These are phyloP conservation scores for Pelvicachromis taeniatus DNA, from an alignment of 2,113 vertebrate species.

Conservation along the genomic window DNA sequence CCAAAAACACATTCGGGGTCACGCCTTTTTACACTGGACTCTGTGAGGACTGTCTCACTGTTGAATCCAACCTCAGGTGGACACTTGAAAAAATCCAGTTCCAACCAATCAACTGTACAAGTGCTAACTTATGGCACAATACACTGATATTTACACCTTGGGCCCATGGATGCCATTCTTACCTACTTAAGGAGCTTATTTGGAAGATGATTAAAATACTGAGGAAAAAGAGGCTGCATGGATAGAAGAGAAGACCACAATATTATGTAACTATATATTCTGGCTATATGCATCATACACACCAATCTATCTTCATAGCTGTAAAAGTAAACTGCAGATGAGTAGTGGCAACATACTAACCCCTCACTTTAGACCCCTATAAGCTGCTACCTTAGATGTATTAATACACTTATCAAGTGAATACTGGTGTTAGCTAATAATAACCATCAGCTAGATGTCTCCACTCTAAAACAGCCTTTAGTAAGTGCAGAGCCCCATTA, in stretches of 20 bases:
- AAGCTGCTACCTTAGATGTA: not conserved
- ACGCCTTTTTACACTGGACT: not conserved
- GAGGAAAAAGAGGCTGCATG: not conserved
- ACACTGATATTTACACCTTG: not conserved
- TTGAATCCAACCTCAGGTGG: not conserved
- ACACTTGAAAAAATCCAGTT: not conserved
- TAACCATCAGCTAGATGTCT: constrained; percentile 8
- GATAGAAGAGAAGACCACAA: not conserved
- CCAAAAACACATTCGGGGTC: not conserved
- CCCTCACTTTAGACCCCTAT: not conserved
- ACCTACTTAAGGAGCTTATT: not conserved
- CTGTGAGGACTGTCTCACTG: not conserved
- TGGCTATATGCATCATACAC: not conserved
- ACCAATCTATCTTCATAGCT: not conserved
- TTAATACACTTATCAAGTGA: not conserved
- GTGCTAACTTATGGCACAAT: not conserved
- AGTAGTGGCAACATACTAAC: not conserved
- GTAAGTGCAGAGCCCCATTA: constrained; percentile 12
- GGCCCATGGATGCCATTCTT: not conserved
- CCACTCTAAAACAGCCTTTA: not conserved
- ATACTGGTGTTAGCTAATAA: not conserved
- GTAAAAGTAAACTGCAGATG: not conserved
- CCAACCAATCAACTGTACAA: not conserved
- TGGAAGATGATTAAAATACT: not conserved
- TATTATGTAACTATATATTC: not conserved